Percentiles rank a stretch among this genome's conserved stretches.
These are phyloP conservation scores for Philantomba maxwellii DNA, from an alignment of 2,113 vertebrate genomes.

Conservation along the genomic window DNA sequence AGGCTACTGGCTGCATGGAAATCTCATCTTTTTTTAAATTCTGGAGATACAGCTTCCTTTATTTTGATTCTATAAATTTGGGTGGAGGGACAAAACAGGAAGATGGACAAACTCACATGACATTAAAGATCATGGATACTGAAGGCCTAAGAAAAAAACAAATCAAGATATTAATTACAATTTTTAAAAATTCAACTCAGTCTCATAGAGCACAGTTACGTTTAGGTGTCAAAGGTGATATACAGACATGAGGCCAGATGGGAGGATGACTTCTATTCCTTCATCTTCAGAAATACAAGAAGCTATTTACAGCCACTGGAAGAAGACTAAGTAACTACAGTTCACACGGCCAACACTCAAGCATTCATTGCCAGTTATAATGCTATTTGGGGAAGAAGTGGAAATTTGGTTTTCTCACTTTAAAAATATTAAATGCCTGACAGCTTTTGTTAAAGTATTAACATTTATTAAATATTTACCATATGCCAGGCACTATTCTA, in stretches of 20 bases:
- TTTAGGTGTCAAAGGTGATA: neutral
- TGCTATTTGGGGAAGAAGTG: neutral
- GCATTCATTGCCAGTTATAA: neutral
- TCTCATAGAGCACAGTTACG: neutral
- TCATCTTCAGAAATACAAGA: neutral
- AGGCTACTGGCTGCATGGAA: neutral
- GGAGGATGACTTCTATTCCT: neutral
- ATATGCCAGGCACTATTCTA: neutral
- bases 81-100: neutral
- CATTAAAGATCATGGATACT: neutral
- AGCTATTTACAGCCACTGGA: neutral
- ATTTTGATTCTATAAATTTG: neutral
- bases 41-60: neutral
- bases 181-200: neutral
- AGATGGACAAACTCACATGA: neutral
- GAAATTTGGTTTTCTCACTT: neutral
- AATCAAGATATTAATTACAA: neutral
- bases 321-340: neutral
- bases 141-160: neutral
- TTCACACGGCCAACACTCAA: neutral
- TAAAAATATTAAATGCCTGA: neutral
- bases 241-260: neutral
- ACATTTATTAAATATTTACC: neutral
- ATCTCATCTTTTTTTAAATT: neutral
- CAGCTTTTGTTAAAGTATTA: neutral